These are phyloP conservation scores for Cercocebus atys DNA, from an alignment of 2,113 vertebrate genomes.

Conservation along the genomic window DNA sequence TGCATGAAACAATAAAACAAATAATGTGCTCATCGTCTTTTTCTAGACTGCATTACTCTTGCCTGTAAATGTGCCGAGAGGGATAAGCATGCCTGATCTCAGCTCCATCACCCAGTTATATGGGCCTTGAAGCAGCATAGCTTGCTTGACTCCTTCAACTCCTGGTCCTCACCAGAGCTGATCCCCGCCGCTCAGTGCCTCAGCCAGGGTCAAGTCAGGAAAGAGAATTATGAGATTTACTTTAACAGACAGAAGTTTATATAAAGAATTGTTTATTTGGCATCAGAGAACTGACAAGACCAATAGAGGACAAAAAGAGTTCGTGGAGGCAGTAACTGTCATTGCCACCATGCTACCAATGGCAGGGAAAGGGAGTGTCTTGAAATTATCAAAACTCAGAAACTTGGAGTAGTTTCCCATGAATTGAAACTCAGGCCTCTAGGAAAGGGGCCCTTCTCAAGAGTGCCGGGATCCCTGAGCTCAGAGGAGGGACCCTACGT, in stretches of 20 bases:
- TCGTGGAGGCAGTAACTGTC: not conserved
- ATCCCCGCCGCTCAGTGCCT: not conserved
- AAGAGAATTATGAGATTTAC: not conserved
- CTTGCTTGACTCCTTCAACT: not conserved
- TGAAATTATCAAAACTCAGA: not conserved
- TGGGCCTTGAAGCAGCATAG: not conserved
- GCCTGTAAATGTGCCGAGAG: not conserved
- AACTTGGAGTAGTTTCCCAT: no score
- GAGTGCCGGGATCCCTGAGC: no score
- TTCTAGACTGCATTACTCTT: not conserved
- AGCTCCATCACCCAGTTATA: not conserved
- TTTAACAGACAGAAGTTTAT: not conserved
- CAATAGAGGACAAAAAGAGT: rapidly evolving
- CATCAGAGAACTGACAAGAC: not conserved
- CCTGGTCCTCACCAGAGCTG: not conserved
- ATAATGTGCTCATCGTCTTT: not conserved
- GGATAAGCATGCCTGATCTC: not conserved
- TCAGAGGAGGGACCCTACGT: not conserved
- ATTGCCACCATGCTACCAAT: not conserved
- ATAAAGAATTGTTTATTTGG: not conserved
- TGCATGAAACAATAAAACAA: constrained; percentile 52
- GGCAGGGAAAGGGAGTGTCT: not conserved
- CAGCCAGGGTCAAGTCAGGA: not conserved
- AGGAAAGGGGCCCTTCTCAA: not conserved
- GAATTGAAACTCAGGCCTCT: not conserved